A percentile compares a stretch with the other conserved stretches of the same genome.
These are phyloP conservation scores for Nephrotoma flavescens DNA, from an alignment of 2,888 invertebrate genomes.

Conservation along the genomic window DNA sequence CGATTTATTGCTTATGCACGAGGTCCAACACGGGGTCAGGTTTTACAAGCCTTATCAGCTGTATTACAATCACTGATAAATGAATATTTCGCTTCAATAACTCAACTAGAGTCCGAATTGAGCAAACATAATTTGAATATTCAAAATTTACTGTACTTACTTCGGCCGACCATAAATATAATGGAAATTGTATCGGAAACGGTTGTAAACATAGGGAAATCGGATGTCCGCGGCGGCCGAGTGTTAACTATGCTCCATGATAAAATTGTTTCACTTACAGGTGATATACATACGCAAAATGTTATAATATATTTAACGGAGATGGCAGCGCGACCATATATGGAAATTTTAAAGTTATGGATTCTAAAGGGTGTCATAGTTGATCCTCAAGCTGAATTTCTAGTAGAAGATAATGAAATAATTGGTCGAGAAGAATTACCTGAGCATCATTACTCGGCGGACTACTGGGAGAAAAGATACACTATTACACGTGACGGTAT, in stretches of 20 bases:
- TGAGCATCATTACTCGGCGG: conserved; percentile 75
- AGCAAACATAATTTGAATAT: conserved; percentile 56
- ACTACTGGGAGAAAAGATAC: conserved; percentile 94
- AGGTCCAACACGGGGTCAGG: conserved; percentile 49
- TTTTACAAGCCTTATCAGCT: conserved; percentile 79
- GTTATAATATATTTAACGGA: conserved; percentile 70
- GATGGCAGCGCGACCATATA: conserved; percentile 77
- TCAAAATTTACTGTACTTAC: conserved; percentile 80
- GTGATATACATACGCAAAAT: conserved; percentile 60
- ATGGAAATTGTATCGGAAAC: conserved; percentile 71
- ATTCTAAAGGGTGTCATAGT: conserved; percentile 85
- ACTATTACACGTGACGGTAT: conserved; percentile 67
- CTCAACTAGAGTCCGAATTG: conserved; percentile 72
- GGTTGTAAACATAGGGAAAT: conserved; percentile 63
- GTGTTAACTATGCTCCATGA: conserved; percentile 79
- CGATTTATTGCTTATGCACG: conserved; percentile 57
- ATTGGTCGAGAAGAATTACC: conserved; percentile 69
- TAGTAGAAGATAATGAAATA: conserved; percentile 81
- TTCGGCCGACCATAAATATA: conserved; percentile 72
- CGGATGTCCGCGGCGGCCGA: conserved; percentile 59
- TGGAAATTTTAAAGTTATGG: conserved; percentile 86
- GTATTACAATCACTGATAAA: conserved; percentile 65
- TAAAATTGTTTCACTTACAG: conserved; percentile 55
- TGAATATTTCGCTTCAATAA: conserved; percentile 70
- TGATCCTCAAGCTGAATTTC: conserved; percentile 82